Evolutionary conservation across 1,140 invertebrate species (phyloP).

Genomic region (Drosophila ficusphila): DNA sequence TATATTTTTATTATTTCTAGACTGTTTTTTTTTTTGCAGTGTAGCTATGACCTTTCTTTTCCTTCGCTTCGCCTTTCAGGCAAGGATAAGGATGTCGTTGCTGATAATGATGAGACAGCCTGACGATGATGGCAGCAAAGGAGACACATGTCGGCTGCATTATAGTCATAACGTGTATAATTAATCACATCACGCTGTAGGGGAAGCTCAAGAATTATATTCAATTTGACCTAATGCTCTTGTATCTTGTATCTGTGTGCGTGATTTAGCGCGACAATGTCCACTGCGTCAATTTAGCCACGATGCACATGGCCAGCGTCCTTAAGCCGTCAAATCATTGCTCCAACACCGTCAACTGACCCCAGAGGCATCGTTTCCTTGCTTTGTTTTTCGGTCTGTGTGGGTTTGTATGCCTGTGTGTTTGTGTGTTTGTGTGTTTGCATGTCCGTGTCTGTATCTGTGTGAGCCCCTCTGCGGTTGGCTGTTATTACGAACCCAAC

Average conservation of each 20-base stretch:
- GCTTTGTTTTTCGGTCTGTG: conserved; percentile 36
- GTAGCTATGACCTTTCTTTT: not conserved
- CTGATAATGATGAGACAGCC: conserved; percentile 39
- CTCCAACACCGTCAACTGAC: conserved; percentile 51
- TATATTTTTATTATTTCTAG: not conserved
- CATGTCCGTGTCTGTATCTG: not conserved
- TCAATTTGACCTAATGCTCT: conserved; percentile 54
- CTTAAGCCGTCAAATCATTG: conserved; percentile 49
- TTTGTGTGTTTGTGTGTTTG: not conserved
- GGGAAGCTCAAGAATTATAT: conserved; percentile 51
- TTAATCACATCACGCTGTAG: conserved; percentile 65
- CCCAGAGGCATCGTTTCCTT: conserved; percentile 51
- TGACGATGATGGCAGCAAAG: conserved; percentile 30
- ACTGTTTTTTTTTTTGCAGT: conserved; percentile 4
- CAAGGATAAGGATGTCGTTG: conserved; percentile 38
- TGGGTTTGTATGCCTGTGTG: no score
- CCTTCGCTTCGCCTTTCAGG: conserved; percentile 6
- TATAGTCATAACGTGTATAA: conserved; percentile 65
- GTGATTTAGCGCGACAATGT: conserved; percentile 10
- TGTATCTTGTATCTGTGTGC: conserved; percentile 23
- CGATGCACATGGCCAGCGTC: conserved; percentile 31
- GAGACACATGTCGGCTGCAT: conserved; percentile 61
- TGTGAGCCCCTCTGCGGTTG: conserved; percentile 47
- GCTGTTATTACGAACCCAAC: conserved; percentile 57
- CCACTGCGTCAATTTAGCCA: conserved; percentile 51